These are phyloP conservation scores for Sphenodon punctatus DNA, from an alignment of 2,797 vertebrate genomes.

Conservation along the genomic window DNA sequence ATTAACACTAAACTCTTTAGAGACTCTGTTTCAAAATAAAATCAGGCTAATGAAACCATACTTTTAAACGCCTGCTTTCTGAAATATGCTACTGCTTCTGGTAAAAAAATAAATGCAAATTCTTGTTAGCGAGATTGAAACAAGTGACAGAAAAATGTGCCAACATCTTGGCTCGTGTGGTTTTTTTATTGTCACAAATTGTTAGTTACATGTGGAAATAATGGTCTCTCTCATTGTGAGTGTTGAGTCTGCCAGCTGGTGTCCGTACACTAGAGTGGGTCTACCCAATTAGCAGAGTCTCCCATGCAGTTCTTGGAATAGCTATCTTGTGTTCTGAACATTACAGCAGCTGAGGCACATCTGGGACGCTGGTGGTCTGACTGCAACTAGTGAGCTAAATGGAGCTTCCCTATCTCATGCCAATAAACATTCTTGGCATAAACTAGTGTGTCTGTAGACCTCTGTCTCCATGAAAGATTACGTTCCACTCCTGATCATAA, in stretches of 20 bases:
- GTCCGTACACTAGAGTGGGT: slow-evolving; percentile 45
- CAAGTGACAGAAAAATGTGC: slow-evolving; percentile 49
- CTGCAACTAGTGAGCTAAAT: neutral
- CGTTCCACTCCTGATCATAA: neutral
- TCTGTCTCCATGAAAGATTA: neutral
- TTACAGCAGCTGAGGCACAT: slow-evolving; percentile 9
- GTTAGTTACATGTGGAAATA: slow-evolving; percentile 67
- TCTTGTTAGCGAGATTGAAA: slow-evolving; percentile 39
- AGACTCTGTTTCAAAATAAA: slow-evolving; percentile 27
- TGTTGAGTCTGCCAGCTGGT: slow-evolving; percentile 62
- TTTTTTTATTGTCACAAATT: slow-evolving; percentile 64
- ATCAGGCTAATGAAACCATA: neutral
- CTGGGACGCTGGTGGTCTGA: neutral
- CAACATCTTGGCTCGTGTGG: slow-evolving; percentile 55
- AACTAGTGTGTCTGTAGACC: rapidly evolving
- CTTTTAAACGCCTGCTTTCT: slow-evolving; percentile 33
- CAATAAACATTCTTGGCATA: neutral
- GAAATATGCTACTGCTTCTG: slow-evolving; percentile 50
- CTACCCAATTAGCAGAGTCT: slow-evolving; percentile 56
- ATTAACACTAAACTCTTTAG: neutral
- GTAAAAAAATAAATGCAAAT: slow-evolving; percentile 58
- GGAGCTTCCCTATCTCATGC: neutral
- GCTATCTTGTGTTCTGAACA: neutral
- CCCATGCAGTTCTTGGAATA: slow-evolving; percentile 40
- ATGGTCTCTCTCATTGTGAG: slow-evolving; percentile 41